Base-by-base conservation (phyloP, 2,888 invertebrate genomes). In the Saturnia japonica region DNA sequence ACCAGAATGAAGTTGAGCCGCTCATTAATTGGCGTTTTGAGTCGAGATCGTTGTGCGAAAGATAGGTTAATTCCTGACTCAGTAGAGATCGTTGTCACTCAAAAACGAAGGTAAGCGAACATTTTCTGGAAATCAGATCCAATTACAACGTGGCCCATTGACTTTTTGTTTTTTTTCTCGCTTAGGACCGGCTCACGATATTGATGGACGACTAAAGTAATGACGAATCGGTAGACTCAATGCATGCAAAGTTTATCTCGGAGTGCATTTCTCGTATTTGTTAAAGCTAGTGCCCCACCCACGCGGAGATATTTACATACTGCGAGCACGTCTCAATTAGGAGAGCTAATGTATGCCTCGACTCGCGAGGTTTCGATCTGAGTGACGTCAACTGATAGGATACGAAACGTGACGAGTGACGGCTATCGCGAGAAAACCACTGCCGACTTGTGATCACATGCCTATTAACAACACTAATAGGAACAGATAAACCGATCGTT, bases 21-120 rank as follows among this genome's bases (percentile, higher is more conserved):
- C 93, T 93, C 93, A 93, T 94, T 93, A 94, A 93, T 93, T 93
- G 93, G 94, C 93, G 91, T 93, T 94, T 94, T 94, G 93, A 93
- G 92, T 83, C 88, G 93, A 94, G 94, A 94, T 94, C 93, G 93
- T 85, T 89, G 90, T 85, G 89, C 91, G 88, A 90, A 93, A 93
- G 94, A 93, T 94, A 94, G 93, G 93, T 94, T 94, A 94, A 94
- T 94, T 94, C 93, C 91, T 93, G 88, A 91, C 91, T 90, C 85
- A 87, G 84, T 83, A 82, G 87, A 93, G 94, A 93, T 94, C 93
- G 83, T 94, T 93, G 93, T 93, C 93, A 88, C 88, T 91, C 90
- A 86, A 93, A 94, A 94, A 74, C 90, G 91, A 93, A 91, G 91
- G 92, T 88, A 90, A 91, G 89, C 90, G 91, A 87, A 85, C 89